These are phyloP conservation scores for Athene noctua DNA, from an alignment of 2,113 vertebrate species.

Conservation along the genomic window DNA sequence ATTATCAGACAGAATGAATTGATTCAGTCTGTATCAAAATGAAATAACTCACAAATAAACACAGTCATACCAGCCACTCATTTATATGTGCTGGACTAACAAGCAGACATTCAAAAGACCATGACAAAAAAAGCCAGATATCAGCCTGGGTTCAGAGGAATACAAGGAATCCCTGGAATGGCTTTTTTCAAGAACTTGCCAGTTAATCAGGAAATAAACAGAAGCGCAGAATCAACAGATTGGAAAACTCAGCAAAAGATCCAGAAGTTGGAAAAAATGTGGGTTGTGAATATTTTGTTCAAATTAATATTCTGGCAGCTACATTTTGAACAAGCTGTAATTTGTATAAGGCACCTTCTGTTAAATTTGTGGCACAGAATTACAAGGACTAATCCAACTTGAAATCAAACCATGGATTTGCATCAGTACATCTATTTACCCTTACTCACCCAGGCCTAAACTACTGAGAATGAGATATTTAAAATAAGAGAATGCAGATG, in stretches of 20 bases:
- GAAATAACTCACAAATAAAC: neutral
- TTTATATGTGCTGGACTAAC: neutral
- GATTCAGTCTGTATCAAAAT: neutral
- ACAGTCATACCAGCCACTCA: neutral
- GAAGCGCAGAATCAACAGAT: constrained; percentile 49
- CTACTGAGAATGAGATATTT: neutral
- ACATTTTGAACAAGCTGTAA: constrained; percentile 71
- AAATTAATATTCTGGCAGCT: constrained; percentile 77
- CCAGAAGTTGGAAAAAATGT: constrained; percentile 38
- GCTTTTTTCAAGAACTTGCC: neutral
- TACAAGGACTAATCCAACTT: constrained; percentile 57
- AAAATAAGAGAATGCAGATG: constrained; percentile 1
- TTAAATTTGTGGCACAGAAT: constrained; percentile 64
- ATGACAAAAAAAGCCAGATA: neutral
- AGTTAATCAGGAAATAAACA: constrained; percentile 25
- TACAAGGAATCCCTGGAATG: neutral
- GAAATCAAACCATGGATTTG: constrained; percentile 59
- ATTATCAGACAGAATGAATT: neutral
- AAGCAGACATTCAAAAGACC: constrained; percentile 24
- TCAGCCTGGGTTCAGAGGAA: neutral
- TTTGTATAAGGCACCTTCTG: constrained; percentile 73
- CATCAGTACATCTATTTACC: constrained; percentile 32
- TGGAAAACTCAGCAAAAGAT: constrained; percentile 57
- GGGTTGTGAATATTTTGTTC: constrained; percentile 61
- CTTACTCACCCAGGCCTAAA: neutral